Base-by-base conservation (phyloP, 1,140 invertebrate genomes). In the Aphidius ervi region DNA sequence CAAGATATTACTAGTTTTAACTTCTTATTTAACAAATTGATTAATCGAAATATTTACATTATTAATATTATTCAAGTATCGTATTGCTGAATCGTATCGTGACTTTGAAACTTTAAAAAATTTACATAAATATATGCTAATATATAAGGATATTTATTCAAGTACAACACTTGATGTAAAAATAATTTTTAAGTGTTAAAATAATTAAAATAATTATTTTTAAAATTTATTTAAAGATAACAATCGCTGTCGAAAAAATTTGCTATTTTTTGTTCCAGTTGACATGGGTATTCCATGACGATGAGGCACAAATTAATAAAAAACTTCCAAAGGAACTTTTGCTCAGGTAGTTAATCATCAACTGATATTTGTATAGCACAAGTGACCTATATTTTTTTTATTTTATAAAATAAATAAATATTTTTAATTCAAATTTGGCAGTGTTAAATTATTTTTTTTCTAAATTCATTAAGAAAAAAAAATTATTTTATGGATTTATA, bases 291-390 rank as follows among this genome's bases (percentile, higher is more conserved):
- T 84, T 83, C 76, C 75, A 82, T 62, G 89, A 91, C 67, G 93
- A 95, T 78, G 93, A 95, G 73, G 87, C 89, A 63, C 86, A 90
- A 76, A 95, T 97, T 71, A 98, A 97, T 81, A 94, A 91, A 77
- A 97, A 96, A 85, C 84, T 98, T 74, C 95, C 95, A 66, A 96
- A 96, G 76, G 96, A 98, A 84, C 83, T 98, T 57, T 81, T 97
- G 58, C 82, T 98, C 68, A 86, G 94, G 86, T 87, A 78, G 64
- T 63, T 31, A 31, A 31, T 31, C 23, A 31, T 31, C 23, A 31
- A 31, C 4, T 31, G 2, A 31, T 31, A 31, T 31, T 31, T 31
- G 39, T 52, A 16, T 9, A 49, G 4, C 2, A 16, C 7, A 49
- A 54, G 31, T 54, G 37, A 54, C 6, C 31, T 42, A 10, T 42